Evolutionary conservation across 1,140 invertebrate species (phyloP).

Genomic region (Drosophila novamexicana): DNA sequence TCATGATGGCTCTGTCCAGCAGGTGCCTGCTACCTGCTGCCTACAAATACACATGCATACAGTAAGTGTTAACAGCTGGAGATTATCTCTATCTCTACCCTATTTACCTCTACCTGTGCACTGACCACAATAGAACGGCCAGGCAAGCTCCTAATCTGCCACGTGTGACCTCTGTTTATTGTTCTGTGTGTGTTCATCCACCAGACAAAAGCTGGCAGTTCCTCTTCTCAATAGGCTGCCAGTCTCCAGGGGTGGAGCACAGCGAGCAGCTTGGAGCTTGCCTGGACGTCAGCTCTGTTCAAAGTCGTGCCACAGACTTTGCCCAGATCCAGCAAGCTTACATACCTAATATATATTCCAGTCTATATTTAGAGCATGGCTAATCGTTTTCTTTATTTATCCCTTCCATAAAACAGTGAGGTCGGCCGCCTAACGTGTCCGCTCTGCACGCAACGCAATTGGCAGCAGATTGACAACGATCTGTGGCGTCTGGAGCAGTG

Average conservation of each 20-base stretch:
- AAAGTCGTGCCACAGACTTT: background rate
- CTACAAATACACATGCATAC: constrained; percentile 88
- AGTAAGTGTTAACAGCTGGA: constrained; percentile 86
- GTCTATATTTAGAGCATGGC: background rate
- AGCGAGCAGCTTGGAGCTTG: constrained; percentile 47
- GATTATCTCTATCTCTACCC: background rate
- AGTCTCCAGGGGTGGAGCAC: constrained; percentile 70
- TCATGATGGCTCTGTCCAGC: constrained; percentile 57
- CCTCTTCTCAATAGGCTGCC: constrained; percentile 21
- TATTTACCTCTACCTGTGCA: background rate
- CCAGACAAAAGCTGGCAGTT: constrained; percentile 72
- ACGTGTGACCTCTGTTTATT: constrained; percentile 25
- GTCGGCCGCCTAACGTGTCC: constrained; percentile 91
- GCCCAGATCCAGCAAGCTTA: constrained; percentile 13
- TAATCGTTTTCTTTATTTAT: constrained; percentile 43
- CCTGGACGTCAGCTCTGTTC: background rate
- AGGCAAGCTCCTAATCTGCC: constrained; percentile 22
- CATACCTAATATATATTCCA: constrained; percentile 23
- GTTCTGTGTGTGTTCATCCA: constrained; percentile 61
- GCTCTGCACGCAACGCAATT: constrained; percentile 93
- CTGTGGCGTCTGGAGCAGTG: constrained; percentile 95
- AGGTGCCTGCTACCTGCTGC: constrained; percentile 87
- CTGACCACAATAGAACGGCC: constrained; percentile 7
- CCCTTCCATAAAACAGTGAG: constrained; percentile 85
- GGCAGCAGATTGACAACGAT: constrained; percentile 94